A percentile compares a stretch with the other conserved stretches of the same genome.
phyloP scores from a whole-genome alignment of 92 coral and sea anemone species.

The Micromussa lordhowensis region DNA sequence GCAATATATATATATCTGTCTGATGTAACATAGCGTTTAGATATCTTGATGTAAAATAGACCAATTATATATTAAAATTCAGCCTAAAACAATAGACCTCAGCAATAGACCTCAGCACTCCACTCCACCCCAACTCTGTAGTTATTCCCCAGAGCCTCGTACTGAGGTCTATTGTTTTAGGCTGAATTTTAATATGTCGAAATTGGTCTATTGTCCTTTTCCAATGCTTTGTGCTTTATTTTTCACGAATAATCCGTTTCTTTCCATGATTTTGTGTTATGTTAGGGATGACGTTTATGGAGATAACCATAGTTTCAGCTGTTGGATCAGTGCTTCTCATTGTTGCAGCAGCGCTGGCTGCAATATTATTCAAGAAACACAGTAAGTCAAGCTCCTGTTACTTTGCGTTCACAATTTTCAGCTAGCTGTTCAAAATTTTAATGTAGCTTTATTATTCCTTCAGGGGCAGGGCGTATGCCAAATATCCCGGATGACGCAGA shows the following conservation, averaged over 20 bases:
- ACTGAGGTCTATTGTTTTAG: too few species aligned
- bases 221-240: background rate
- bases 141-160: too few species aligned
- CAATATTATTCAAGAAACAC: background rate
- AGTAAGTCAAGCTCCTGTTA: constrained; percentile 17
- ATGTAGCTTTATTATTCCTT: background rate
- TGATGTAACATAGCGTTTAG: too few species aligned
- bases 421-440: background rate
- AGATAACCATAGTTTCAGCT: constrained; percentile 26
- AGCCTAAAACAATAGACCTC: too few species aligned
- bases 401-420: background rate
- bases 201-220: too few species aligned
- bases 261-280: background rate
- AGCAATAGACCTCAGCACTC: too few species aligned
- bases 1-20: too few species aligned
- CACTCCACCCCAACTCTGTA: too few species aligned
- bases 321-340: constrained; percentile 23
- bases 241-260: background rate
- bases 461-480: constrained; percentile 1
- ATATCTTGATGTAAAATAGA: too few species aligned
- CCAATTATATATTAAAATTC: too few species aligned
- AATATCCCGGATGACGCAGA: background rate
- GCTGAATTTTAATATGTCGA: too few species aligned
- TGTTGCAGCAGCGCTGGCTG: background rate
- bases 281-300: constrained; percentile 18